These are phyloP conservation scores for Metopolophium dirhodum DNA, from an alignment of 1,140 invertebrate genomes.

Conservation along the genomic window DNA sequence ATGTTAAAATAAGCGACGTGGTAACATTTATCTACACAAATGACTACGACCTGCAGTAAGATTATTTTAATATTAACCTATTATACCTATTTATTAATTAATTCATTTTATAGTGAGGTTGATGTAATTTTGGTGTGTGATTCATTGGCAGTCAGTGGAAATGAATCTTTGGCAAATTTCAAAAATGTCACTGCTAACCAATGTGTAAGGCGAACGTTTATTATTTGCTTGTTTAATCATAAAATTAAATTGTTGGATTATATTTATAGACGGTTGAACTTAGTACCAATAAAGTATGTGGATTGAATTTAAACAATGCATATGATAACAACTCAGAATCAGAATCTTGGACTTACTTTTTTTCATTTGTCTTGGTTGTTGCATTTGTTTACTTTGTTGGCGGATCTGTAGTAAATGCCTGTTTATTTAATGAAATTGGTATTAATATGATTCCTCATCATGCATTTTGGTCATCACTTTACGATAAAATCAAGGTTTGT, in stretches of 20 bases:
- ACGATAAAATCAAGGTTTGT: conserved; percentile 39
- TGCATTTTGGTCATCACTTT: conserved; percentile 36
- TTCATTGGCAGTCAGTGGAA: conserved; percentile 21
- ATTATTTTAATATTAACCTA: not conserved
- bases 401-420: conserved; percentile 53
- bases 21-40: conserved; percentile 10
- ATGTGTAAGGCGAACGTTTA: conserved; percentile 24
- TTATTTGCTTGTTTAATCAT: not conserved
- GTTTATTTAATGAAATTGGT: conserved; percentile 38
- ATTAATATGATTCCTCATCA: conserved; percentile 43
- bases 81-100: not conserved
- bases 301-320: conserved; percentile 31
- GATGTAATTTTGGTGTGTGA: conserved; percentile 41
- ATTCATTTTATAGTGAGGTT: conserved; percentile 26
- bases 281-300: conserved; percentile 41
- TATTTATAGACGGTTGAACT: conserved; percentile 26
- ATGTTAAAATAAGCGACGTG: not conserved
- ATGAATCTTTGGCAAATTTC: conserved; percentile 37
- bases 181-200: not conserved
- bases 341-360: conserved; percentile 29
- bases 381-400: conserved; percentile 59
- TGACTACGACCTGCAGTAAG: not conserved
- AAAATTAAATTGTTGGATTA: not conserved
- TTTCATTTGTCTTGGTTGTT: conserved; percentile 45
- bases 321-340: not conserved